These are phyloP conservation scores for Rhagoletis pomonella DNA, from an alignment of 1,140 invertebrate genomes.

Conservation along the genomic window DNA sequence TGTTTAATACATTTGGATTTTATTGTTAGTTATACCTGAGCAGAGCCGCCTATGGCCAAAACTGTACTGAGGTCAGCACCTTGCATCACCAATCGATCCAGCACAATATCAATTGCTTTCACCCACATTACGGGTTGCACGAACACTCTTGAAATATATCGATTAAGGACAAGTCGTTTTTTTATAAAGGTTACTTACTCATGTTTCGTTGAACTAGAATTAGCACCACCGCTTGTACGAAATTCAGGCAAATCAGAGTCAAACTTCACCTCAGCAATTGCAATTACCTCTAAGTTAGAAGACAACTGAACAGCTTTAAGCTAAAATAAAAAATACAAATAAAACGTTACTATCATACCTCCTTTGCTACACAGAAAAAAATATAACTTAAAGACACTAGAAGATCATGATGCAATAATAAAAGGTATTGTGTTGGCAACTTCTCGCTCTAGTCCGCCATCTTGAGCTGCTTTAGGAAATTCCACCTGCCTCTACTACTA, in stretches of 20 bases:
- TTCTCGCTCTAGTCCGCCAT: too few species aligned
- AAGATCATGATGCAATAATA: too few species aligned
- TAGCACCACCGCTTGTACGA: slow-evolving; percentile 70
- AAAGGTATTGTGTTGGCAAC: too few species aligned
- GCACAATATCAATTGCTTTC: slow-evolving; percentile 92
- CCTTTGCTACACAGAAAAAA: too few species aligned
- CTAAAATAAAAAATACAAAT: slow-evolving; percentile 76
- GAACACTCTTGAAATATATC: slow-evolving; percentile 69
- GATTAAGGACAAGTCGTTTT: neutral
- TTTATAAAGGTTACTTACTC: slow-evolving; percentile 63
- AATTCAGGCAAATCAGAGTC: slow-evolving; percentile 94
- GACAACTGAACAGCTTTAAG: slow-evolving; percentile 92
- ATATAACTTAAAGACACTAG: too few species aligned
- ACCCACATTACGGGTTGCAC: slow-evolving; percentile 95
- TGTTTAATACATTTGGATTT: neutral
- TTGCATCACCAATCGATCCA: slow-evolving; percentile 87
- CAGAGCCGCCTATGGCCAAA: slow-evolving; percentile 89
- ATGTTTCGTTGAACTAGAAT: slow-evolving; percentile 77
- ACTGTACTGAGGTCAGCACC: slow-evolving; percentile 90
- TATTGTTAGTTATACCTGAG: slow-evolving; percentile 80
- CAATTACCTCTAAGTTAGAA: slow-evolving; percentile 82
- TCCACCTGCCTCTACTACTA: too few species aligned
- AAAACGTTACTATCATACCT: too few species aligned
- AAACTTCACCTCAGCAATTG: slow-evolving; percentile 90
- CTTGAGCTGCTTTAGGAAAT: too few species aligned